phyloP scores from a whole-genome alignment of 2,888 invertebrate species.

The Cyrtodaria siliqua region DNA sequence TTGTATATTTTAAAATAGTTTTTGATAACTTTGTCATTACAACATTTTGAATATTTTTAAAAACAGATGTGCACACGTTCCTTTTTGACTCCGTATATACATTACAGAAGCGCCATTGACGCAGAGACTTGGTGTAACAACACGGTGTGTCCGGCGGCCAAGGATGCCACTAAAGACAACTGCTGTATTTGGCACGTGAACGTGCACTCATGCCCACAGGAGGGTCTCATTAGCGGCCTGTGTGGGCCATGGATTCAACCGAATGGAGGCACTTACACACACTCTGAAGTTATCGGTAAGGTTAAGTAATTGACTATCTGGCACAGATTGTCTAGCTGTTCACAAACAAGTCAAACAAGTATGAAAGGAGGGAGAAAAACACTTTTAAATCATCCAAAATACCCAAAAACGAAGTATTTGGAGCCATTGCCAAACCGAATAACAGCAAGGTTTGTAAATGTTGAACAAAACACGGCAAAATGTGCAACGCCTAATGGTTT shows the following conservation, averaged over 20 bases:
- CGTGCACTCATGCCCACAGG: constrained; percentile 76
- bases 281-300: constrained; percentile 71
- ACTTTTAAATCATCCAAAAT: background rate
- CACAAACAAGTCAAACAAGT: no score
- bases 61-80: no score
- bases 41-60: no score
- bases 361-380: background rate
- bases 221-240: constrained; percentile 59
- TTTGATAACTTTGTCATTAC: no score
- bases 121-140: constrained; percentile 77
- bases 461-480: no score
- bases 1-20: no score
- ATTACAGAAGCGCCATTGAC: constrained; percentile 16
- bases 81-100: no score
- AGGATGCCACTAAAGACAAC: constrained; percentile 64
- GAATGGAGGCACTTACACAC: constrained; percentile 76
- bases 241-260: constrained; percentile 83
- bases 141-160: constrained; percentile 74
- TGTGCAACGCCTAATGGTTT: no score
- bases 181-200: constrained; percentile 81
- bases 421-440: no score
- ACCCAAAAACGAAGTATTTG: background rate
- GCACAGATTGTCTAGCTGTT: background rate
- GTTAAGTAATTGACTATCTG: background rate
- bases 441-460: no score